Conservation (phyloP, 2,888 invertebrate genomes). For the Acanthoscelides obtectus region DNA sequence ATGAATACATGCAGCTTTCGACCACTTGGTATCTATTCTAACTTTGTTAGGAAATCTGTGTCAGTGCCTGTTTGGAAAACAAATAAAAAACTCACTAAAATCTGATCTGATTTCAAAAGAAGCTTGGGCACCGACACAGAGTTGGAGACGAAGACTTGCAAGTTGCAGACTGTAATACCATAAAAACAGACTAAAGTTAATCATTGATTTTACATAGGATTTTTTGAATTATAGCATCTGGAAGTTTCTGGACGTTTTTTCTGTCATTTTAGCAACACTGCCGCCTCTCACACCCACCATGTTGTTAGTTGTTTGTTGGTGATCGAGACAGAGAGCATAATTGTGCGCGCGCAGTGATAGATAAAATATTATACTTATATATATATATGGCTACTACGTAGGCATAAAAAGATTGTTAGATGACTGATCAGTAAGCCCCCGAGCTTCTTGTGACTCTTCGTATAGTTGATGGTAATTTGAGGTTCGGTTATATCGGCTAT, state of each 20-base stretch:
- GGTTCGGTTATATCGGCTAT: not conserved
- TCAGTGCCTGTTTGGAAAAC: too few relatives aligned
- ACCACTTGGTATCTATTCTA: too few relatives aligned
- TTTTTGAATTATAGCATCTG: not conserved
- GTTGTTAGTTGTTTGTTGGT: not conserved
- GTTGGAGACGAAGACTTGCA: too few relatives aligned
- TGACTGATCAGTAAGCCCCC: not conserved
- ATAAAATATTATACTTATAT: not conserved
- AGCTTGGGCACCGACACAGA: too few relatives aligned
- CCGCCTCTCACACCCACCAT: not conserved
- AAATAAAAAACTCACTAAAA: too few relatives aligned
- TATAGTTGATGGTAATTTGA: not conserved
- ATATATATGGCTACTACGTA: conserved; percentile 1
- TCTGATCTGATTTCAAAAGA: too few relatives aligned
- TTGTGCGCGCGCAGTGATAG: not conserved
- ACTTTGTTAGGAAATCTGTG: too few relatives aligned
- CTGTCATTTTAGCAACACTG: not conserved
- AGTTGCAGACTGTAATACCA: too few relatives aligned
- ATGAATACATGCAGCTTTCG: too few relatives aligned
- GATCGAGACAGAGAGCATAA: not conserved
- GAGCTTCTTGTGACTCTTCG: not conserved
- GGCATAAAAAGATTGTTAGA: not conserved
- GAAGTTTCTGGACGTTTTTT: not conserved
- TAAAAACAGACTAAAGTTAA: too few relatives aligned
- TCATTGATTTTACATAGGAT: too few relatives aligned